Evolutionary conservation across 1,140 invertebrate genomes (phyloP).

Genomic region (Phortica variegata): DNA sequence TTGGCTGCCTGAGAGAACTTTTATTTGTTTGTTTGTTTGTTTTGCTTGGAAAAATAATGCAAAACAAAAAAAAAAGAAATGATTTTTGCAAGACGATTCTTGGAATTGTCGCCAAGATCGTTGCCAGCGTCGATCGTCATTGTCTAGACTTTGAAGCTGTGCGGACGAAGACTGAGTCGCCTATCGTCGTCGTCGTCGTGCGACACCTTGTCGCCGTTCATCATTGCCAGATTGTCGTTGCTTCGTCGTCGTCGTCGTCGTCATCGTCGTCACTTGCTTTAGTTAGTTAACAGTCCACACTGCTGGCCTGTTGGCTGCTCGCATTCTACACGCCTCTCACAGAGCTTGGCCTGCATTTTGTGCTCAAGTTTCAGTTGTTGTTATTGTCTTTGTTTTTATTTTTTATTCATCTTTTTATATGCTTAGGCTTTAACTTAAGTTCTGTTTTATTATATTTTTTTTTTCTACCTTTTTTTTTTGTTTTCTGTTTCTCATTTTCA

Average conservation of each 20-base stretch:
- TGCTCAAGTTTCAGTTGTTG: constrained; percentile 44
- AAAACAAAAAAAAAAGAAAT: too few species aligned
- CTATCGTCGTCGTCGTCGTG: constrained; percentile 17
- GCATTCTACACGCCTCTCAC: constrained; percentile 2
- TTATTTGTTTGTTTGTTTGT: background rate
- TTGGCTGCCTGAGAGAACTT: too few species aligned
- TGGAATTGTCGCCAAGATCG: background rate
- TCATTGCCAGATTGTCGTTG: background rate
- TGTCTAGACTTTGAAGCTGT: background rate
- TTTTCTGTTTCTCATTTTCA: constrained; percentile 38
- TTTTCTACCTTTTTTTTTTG: constrained; percentile 35
- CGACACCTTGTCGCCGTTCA: constrained; percentile 45
- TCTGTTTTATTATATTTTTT: constrained; percentile 8
- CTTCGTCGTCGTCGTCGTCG: background rate
- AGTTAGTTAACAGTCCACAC: constrained; percentile 15
- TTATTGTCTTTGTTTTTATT: constrained; percentile 25
- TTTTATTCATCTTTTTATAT: constrained; percentile 10
- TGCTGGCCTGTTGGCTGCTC: constrained; percentile 15
- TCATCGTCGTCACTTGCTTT: background rate
- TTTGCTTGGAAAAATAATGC: constrained; percentile 4
- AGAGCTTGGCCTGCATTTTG: constrained; percentile 32
- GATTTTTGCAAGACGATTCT: constrained; percentile 4
- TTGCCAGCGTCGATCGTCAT: background rate
- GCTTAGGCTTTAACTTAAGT: too few species aligned
- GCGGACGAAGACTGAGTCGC: constrained; percentile 5